Evolutionary conservation across 2,888 invertebrate species (phyloP), one percentile per base, ranked within the genome.

Genomic region (Deroplatys truncata): DNA sequence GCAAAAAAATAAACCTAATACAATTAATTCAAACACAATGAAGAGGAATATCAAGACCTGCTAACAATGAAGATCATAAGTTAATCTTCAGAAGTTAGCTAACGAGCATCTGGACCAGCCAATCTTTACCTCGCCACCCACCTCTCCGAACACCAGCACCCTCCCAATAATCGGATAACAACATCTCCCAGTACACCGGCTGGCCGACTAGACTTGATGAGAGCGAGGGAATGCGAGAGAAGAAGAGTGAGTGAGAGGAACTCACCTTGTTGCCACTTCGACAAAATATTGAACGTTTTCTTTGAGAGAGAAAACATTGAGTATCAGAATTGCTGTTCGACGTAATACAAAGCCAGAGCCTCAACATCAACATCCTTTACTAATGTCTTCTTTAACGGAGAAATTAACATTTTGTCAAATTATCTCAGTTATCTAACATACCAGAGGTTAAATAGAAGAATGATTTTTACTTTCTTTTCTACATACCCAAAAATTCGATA

Each of bases 141-240:
- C 56, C 56, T 72, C 56, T 72, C 56, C 9, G 25, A 20, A 72
- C 56, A 72, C 20, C 56, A 72, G 20, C 25, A 72, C 56, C 56
- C 85, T 35, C 88, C 82, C 49, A 86, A 87, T 89, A 89, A 89
- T 89, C 89, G 89, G 87, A 83, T 56, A 84, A 86, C 89, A 89
- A 84, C 89, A 89, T 89, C 89, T 89, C 83, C 86, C 56, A 43
- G 31, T 43, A 29, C 31, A 84, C 35, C 35, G 84, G 31, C 84
- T 56, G 10, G 56, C 43, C 56, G 85, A 28, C 56, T 28, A 28
- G 25, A 72, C 56, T 72, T 72, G 56, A 72, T 72, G 56, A 72
- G 56, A 72, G 56, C 56, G 56, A 72, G 56, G 56, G 56, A 72
- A 72, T 72, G 56, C 16, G 15, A 72, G 56, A 9, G 56, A 3